Base-by-base conservation (phyloP, 2,113 vertebrate species). In the Anguilla rostrata region DNA sequence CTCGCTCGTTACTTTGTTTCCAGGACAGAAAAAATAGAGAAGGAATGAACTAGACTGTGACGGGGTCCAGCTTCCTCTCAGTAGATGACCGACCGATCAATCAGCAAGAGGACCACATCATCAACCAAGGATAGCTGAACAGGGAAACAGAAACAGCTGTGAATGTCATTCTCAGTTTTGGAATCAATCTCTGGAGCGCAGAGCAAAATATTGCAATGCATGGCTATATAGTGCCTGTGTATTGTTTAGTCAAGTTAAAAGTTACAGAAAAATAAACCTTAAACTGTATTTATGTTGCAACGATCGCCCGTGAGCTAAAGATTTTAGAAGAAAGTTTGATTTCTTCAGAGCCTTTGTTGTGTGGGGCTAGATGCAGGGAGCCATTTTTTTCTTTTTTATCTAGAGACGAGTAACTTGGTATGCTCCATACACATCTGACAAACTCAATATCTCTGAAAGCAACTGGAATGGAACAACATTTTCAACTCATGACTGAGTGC, bases 401-500 rank as follows among this genome's bases (percentile, higher is more conserved):
- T 2, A 81, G 71, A 41, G 46, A 49, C 29, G 81, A 80, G 49
- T 53, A 79, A 20, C 85, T 46, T 82, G 22, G 14, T 40, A 71
- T 66, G n/a, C 71, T 22, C 79, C 80, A 82, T 82, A 63, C 57
- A 60, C 57, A 66, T 82, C 80, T 82, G 79, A 86, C 85, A 82
- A 86, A 86, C 78, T 57, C 80, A 43, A 86, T 63, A 81, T 71
- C 40, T 63, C 79, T 29, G 63, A 81, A 82, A 86, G 80, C 16
- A 63, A 86, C 29, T 82, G 80, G 85, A 63, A 82, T 66, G 57
- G 85, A 86, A 86, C 85, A 82, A 14, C 57, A 12, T 78, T 75
- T 75, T 86, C 29, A 56, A 39, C 41, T 57, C 5, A 57, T 22
- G 22, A 53, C 63, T 63, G 49, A 83, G 84, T 81, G 79, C 79